Percentiles rank a stretch among this genome's conserved stretches.
phyloP scores from a whole-genome alignment of 2,797 vertebrate genomes.

The Prionace glauca region DNA sequence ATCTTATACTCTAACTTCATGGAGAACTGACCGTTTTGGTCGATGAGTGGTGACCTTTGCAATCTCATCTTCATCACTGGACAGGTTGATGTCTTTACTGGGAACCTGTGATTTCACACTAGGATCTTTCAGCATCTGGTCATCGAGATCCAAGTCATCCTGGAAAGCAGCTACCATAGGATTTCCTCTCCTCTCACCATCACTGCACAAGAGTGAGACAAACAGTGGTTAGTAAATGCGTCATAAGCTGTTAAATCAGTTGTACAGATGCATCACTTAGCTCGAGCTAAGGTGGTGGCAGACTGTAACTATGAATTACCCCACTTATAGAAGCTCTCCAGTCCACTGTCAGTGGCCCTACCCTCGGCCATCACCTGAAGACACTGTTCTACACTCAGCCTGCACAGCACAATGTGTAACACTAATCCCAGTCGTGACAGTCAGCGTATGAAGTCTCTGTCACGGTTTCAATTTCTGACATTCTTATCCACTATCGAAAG shows the following conservation, averaged over 20 bases:
- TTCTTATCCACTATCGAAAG: not conserved
- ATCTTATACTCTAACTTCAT: not conserved
- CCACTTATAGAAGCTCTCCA: not conserved
- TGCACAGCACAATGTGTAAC: no score
- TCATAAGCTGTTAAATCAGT: not conserved
- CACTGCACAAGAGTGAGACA: constrained; percentile 57
- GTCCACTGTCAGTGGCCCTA: not conserved
- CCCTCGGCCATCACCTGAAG: no score
- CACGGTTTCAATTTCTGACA: not conserved
- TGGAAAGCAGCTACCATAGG: constrained; percentile 88
- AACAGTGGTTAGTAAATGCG: not conserved
- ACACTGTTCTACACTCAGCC: no score
- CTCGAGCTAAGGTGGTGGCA: not conserved
- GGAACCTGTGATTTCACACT: constrained; percentile 48
- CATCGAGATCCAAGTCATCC: constrained; percentile 83
- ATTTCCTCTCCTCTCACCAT: constrained; percentile 71
- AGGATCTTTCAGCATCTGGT: constrained; percentile 55
- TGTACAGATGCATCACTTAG: not conserved
- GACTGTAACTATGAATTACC: not conserved
- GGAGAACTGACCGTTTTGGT: constrained; percentile 60
- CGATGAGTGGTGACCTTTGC: constrained; percentile 44
- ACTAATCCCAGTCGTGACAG: not conserved
- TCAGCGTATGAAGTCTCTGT: not conserved
- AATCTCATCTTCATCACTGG: constrained; percentile 74
- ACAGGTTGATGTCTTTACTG: constrained; percentile 64